These are phyloP conservation scores for Antigone vipio DNA, from an alignment of 2,113 vertebrate species.

Conservation along the genomic window DNA sequence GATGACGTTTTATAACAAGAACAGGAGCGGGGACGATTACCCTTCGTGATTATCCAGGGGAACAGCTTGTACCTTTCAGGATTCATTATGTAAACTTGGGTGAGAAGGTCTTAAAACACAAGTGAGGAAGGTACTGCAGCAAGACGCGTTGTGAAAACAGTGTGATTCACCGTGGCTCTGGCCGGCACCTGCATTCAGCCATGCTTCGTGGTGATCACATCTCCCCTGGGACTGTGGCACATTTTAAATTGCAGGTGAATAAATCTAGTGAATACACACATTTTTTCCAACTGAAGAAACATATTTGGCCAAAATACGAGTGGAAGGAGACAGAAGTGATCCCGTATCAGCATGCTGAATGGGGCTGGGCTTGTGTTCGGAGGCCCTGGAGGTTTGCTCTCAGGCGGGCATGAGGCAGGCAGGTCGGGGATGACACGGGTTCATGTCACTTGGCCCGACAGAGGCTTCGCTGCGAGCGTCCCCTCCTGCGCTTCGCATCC, in stretches of 20 bases:
- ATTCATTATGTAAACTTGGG: slow-evolving; percentile 19
- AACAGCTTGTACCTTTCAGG: slow-evolving; percentile 28
- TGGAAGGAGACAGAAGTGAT: background rate
- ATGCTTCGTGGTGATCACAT: fast-evolving
- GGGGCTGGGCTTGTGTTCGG: background rate
- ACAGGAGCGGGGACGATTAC: background rate
- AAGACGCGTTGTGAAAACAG: background rate
- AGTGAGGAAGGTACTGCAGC: background rate
- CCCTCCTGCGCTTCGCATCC: fast-evolving
- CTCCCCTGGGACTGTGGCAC: fast-evolving
- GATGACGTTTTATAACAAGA: background rate
- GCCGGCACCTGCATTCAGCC: background rate
- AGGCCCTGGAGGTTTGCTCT: background rate
- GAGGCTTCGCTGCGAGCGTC: fast-evolving
- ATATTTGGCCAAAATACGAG: fast-evolving
- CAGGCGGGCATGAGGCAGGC: background rate
- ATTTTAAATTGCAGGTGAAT: background rate
- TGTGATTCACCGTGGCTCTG: background rate
- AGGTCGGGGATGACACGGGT: fast-evolving
- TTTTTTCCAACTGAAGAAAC: background rate
- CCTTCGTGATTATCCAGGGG: background rate
- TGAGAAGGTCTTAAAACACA: slow-evolving; percentile 42
- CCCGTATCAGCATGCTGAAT: fast-evolving
- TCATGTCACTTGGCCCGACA: fast-evolving
- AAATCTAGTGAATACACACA: fast-evolving